These are phyloP conservation scores for Electrophaes corylata DNA, from an alignment of 2,888 invertebrate genomes.

Conservation along the genomic window DNA sequence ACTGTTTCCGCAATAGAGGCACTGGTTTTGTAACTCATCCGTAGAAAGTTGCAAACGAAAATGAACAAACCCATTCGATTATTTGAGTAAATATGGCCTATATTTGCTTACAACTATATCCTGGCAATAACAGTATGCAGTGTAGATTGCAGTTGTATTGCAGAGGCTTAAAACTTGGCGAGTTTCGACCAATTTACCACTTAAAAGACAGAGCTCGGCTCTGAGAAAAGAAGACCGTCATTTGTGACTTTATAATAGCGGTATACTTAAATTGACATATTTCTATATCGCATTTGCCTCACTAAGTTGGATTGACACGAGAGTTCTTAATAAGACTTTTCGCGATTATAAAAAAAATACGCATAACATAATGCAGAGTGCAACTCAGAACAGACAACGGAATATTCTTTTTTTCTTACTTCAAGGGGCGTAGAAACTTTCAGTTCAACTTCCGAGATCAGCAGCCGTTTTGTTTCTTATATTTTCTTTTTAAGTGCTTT, in stretches of 20 bases:
- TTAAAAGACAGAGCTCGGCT: conserved; percentile 9
- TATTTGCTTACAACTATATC: conserved; percentile 6
- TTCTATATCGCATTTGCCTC: no score
- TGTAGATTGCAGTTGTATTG: conserved; percentile 28
- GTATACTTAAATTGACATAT: no score
- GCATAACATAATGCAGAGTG: no score
- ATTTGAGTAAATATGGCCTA: neutral
- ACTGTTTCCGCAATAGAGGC: no score
- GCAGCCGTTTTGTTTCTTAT: conserved; percentile 1
- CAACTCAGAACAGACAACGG: no score
- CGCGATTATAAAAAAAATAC: no score
- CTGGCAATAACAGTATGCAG: conserved; percentile 20
- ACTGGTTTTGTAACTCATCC: neutral
- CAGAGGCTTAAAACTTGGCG: conserved; percentile 27
- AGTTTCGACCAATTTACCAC: conserved; percentile 30
- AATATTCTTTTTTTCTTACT: no score
- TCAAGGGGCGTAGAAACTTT: conserved; percentile 5
- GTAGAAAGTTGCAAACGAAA: neutral
- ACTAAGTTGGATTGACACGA: no score
- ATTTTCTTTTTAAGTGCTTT: conserved; percentile 2
- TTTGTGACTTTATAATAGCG: neutral
- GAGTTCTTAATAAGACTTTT: no score
- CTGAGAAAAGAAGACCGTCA: neutral
- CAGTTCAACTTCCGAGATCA: conserved; percentile 10
- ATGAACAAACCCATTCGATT: neutral